phyloP scores from a whole-genome alignment of 2,797 vertebrate species.

The Ibycter americanus region DNA sequence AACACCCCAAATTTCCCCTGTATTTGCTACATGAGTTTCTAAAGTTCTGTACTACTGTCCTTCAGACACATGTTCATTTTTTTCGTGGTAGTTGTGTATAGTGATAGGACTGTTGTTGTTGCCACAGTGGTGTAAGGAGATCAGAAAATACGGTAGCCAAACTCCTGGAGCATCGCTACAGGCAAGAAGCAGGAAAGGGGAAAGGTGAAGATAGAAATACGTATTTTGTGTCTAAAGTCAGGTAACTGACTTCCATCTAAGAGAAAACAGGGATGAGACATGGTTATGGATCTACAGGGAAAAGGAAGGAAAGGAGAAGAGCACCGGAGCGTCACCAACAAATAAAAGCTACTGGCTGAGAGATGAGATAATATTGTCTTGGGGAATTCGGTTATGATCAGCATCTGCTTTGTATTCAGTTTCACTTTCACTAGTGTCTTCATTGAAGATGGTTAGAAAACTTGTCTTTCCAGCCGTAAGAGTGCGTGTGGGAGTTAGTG shows the following conservation, averaged over 20 bases:
- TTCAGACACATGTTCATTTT: not conserved
- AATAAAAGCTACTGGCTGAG: slow-evolving; percentile 25
- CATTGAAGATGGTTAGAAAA: not conserved
- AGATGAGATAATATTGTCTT: not conserved
- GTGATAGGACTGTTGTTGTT: not conserved
- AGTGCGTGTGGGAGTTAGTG: not conserved
- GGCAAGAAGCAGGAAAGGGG: not conserved
- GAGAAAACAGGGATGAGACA: not conserved
- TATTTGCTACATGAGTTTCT: not conserved
- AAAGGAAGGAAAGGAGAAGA: not conserved
- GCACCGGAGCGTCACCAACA: not conserved
- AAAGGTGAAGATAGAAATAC: not conserved
- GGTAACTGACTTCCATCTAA: not conserved
- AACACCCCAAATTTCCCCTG: not conserved
- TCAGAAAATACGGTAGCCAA: not conserved
- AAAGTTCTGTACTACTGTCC: not conserved
- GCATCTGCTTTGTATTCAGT: slow-evolving; percentile 19
- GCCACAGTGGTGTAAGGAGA: not conserved
- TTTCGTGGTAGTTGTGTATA: not conserved
- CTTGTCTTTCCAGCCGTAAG: not conserved
- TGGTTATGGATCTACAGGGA: not conserved
- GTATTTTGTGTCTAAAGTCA: not conserved
- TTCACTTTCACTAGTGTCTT: not conserved
- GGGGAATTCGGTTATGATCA: not conserved
- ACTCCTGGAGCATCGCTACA: not conserved